phyloP scores from a whole-genome alignment of 2,888 invertebrate genomes.

The Lagria hirta region DNA sequence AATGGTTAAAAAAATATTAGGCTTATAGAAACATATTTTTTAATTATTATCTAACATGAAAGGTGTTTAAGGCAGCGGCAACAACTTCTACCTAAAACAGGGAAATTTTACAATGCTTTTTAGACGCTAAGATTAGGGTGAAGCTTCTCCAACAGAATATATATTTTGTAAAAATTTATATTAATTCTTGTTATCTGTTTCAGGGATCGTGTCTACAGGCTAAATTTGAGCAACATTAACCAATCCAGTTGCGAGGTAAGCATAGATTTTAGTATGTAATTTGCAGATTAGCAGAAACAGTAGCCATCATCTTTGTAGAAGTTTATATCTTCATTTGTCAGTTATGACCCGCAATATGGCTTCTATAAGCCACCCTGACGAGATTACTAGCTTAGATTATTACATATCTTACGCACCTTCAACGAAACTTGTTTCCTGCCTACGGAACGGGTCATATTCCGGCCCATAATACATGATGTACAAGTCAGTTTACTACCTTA shows the following conservation, averaged over 20 bases:
- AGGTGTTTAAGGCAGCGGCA: too few relatives aligned
- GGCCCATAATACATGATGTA: conserved; percentile 40
- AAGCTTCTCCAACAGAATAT: too few relatives aligned
- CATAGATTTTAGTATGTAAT: conserved; percentile 4
- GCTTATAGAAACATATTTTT: too few relatives aligned
- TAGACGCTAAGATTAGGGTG: conserved; percentile 2
- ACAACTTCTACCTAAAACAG: too few relatives aligned
- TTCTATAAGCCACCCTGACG: conserved; percentile 17
- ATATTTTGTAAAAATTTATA: too few relatives aligned
- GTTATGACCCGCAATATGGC: conserved; percentile 31
- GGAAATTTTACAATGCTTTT: too few relatives aligned
- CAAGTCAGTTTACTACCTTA: conserved; percentile 40
- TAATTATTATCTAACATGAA: too few relatives aligned
- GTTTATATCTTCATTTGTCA: conserved; percentile 31
- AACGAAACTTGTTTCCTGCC: conserved; percentile 30
- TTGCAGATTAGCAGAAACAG: conserved; percentile 9
- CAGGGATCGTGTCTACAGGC: conserved; percentile 81
- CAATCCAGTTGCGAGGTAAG: conserved; percentile 80
- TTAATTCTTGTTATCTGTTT: conserved; percentile 53
- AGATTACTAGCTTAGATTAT: conserved; percentile 24
- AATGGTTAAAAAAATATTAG: too few relatives aligned
- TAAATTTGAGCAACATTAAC: conserved; percentile 84
- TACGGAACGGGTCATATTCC: conserved; percentile 25
- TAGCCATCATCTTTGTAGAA: conserved; percentile 5
- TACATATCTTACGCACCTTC: conserved; percentile 28